Conservation (phyloP, 2,888 invertebrate genomes). For the Cosmia trapezina region DNA sequence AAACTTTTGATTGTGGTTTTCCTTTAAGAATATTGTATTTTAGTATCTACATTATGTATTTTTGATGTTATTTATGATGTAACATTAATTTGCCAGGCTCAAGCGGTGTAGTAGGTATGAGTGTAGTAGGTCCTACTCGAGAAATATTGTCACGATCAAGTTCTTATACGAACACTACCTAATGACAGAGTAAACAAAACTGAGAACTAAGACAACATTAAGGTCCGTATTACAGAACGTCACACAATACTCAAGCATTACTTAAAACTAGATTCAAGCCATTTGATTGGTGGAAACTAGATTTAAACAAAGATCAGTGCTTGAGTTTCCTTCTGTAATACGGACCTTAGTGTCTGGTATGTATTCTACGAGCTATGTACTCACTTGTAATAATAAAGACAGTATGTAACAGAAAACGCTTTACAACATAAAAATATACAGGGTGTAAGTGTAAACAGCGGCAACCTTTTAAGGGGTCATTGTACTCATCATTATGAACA, state of each 20-base stretch:
- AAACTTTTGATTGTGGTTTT: conserved; percentile 6
- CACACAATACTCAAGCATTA: too few relatives aligned
- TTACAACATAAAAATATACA: background rate
- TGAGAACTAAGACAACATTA: background rate
- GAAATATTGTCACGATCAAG: background rate
- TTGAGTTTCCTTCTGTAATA: too few relatives aligned
- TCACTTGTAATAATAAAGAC: too few relatives aligned
- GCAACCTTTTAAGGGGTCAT: too few relatives aligned
- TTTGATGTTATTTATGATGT: background rate
- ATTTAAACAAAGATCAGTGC: too few relatives aligned
- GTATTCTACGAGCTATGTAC: too few relatives aligned
- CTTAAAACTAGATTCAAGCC: too few relatives aligned
- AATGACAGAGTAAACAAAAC: background rate
- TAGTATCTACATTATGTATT: background rate
- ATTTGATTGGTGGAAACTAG: too few relatives aligned
- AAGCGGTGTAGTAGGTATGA: background rate
- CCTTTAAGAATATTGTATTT: background rate
- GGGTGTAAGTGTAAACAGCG: too few relatives aligned
- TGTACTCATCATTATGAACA: too few relatives aligned
- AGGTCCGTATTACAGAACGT: too few relatives aligned
- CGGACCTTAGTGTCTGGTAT: too few relatives aligned
- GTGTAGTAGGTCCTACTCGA: background rate
- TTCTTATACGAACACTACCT: background rate
- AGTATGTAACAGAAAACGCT: background rate
- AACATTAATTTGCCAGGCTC: background rate